A percentile compares a stretch with the other conserved stretches of the same genome.
Conservation (phyloP, 1,140 invertebrate genomes). For the Dreissena rostriformis region DNA sequence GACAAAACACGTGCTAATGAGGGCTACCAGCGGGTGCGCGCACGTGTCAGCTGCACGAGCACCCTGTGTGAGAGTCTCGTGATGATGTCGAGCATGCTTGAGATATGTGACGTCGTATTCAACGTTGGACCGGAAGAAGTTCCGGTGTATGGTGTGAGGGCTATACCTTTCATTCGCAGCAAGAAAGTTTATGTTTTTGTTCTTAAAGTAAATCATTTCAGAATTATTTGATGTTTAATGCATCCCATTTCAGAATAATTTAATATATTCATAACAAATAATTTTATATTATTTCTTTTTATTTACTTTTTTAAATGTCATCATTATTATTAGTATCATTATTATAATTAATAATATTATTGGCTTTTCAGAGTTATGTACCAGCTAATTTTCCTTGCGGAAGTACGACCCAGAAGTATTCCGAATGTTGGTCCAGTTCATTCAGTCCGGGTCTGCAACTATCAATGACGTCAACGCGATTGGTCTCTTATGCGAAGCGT, state of each 20-base stretch:
- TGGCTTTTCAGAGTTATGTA: slow-evolving; percentile 32
- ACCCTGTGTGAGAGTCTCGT: slow-evolving; percentile 51
- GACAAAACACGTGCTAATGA: background rate
- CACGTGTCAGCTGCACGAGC: slow-evolving; percentile 43
- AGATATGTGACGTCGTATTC: slow-evolving; percentile 64
- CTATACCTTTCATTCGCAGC: slow-evolving; percentile 56
- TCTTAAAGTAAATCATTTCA: background rate
- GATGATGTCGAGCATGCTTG: slow-evolving; percentile 57
- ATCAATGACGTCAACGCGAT: slow-evolving; percentile 25
- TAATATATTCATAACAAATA: background rate
- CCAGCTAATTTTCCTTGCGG: slow-evolving; percentile 37
- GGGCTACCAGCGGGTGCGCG: slow-evolving; percentile 11
- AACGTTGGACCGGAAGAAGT: slow-evolving; percentile 47
- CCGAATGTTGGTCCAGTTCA: slow-evolving; percentile 46
- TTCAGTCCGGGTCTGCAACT: slow-evolving; percentile 47
- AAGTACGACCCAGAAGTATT: slow-evolving; percentile 55
- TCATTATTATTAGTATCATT: background rate
- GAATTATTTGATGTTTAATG: too few relatives aligned
- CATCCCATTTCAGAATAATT: too few relatives aligned
- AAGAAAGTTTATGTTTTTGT: slow-evolving; percentile 30
- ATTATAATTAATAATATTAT: background rate
- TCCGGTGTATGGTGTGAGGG: slow-evolving; percentile 57
- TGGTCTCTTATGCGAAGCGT: background rate
- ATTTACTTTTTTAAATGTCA: background rate
- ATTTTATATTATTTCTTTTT: background rate